Conservation (phyloP, 2,797 vertebrate genomes). For the Coluber constrictor region DNA sequence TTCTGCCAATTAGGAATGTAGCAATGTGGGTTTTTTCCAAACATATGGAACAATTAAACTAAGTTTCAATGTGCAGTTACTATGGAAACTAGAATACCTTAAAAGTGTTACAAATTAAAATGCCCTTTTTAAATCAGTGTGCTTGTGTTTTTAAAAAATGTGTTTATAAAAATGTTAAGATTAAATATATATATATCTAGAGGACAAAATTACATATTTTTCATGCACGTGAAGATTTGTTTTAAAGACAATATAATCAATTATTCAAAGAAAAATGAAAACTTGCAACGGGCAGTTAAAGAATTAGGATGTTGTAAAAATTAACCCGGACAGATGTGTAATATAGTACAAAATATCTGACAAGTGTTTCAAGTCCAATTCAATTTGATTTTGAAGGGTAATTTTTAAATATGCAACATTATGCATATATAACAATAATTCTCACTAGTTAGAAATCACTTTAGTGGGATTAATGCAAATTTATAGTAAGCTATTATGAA, state of each 20-base stretch:
- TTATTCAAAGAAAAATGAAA: background rate
- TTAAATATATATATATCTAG: background rate
- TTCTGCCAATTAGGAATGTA: background rate
- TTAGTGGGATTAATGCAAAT: background rate
- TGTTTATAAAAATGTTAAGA: background rate
- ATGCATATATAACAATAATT: background rate
- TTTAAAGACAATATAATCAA: background rate
- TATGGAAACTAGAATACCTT: slow-evolving; percentile 56
- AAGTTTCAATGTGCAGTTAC: slow-evolving; percentile 64
- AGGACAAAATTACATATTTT: background rate
- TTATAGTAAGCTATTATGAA: background rate
- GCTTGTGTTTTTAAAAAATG: background rate
- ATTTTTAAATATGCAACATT: background rate
- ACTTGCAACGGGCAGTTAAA: no score
- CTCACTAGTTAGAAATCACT: background rate
- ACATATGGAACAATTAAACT: slow-evolving; percentile 67
- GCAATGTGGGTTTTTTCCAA: slow-evolving; percentile 59
- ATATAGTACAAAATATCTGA: background rate
- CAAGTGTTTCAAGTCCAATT: background rate
- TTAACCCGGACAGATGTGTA: background rate
- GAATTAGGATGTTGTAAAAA: background rate
- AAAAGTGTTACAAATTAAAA: background rate
- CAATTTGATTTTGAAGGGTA: background rate
- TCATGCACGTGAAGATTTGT: background rate
- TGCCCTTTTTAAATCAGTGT: background rate